phyloP scores from a whole-genome alignment of 2,113 vertebrate species.

The Scomber colias region DNA sequence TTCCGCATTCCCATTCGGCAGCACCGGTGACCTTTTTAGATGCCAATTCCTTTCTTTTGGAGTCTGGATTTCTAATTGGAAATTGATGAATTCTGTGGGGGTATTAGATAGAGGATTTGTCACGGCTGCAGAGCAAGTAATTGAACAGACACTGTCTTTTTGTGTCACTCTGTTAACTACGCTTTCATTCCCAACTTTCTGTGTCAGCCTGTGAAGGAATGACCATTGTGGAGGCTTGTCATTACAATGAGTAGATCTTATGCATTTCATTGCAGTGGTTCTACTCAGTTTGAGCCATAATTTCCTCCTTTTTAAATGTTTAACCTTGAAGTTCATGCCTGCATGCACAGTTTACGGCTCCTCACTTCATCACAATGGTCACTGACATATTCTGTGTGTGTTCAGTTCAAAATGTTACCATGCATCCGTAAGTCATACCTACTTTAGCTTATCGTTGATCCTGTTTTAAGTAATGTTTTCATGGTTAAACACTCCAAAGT shows the following conservation, averaged over 20 bases:
- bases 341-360: background rate
- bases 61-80: conserved; percentile 60
- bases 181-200: conserved; percentile 5
- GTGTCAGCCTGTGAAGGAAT: background rate
- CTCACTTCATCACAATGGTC: background rate
- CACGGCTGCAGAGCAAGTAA: conserved; percentile 33
- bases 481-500: conserved; percentile 33
- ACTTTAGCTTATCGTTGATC: conserved; percentile 26
- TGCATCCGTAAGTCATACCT: conserved; percentile 42
- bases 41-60: conserved; percentile 30
- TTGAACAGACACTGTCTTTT: conserved; percentile 29
- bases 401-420: conserved; percentile 8
- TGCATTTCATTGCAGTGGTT: conserved; percentile 13
- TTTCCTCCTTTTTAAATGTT: background rate
- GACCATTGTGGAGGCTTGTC: background rate
- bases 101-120: conserved; percentile 55
- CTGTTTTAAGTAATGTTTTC: conserved; percentile 17
- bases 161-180: background rate
- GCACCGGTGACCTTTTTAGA: conserved; percentile 49
- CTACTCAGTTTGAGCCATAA: background rate
- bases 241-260: conserved; percentile 2
- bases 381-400: background rate
- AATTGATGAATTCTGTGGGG: conserved; percentile 59
- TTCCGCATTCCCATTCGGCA: conserved; percentile 14
- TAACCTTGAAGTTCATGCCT: conserved; percentile 8